A percentile compares a stretch with the other conserved stretches of the same genome.
Evolutionary conservation across 2,797 vertebrate genomes (phyloP).

Genomic region (Anguilla marmorata): DNA sequence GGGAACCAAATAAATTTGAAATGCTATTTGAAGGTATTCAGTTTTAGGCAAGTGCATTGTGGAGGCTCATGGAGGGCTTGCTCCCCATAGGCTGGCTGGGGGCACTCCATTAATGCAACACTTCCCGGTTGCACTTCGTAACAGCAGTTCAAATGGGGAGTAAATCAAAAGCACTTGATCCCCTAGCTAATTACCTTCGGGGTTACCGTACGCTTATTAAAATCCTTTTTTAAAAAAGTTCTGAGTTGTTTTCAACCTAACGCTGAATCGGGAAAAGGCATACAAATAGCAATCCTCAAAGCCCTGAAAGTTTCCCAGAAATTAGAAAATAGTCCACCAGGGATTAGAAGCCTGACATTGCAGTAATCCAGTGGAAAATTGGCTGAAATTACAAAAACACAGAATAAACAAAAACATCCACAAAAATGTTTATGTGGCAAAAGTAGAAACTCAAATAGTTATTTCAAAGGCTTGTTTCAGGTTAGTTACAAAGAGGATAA

Average conservation of each 20-base stretch:
- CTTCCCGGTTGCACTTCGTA: slow-evolving; percentile 55
- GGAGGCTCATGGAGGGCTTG: slow-evolving; percentile 34
- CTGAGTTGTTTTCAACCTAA: slow-evolving; percentile 57
- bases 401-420: slow-evolving; percentile 56
- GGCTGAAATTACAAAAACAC: slow-evolving; percentile 52
- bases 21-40: slow-evolving; percentile 61
- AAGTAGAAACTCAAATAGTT: slow-evolving; percentile 46
- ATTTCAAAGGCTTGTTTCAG: slow-evolving; percentile 47
- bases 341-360: slow-evolving; percentile 51
- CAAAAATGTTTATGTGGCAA: slow-evolving; percentile 53
- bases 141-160: slow-evolving; percentile 61
- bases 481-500: slow-evolving; percentile 21
- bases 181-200: slow-evolving; percentile 69
- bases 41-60: slow-evolving; percentile 41
- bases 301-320: slow-evolving; percentile 53
- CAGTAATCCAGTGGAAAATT: slow-evolving; percentile 62
- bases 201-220: slow-evolving; percentile 67
- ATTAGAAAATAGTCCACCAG: slow-evolving; percentile 52
- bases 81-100: slow-evolving; percentile 50
- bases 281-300: slow-evolving; percentile 48
- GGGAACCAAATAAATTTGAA: slow-evolving; percentile 67
- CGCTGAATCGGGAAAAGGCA: slow-evolving; percentile 45
- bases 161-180: slow-evolving; percentile 61
- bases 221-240: slow-evolving; percentile 54
- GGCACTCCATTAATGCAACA: slow-evolving; percentile 63